Percentiles rank a stretch among this genome's conserved stretches.
Conservation (phyloP, 2,888 invertebrate species). For the Harpagoxenus sublaevis region DNA sequence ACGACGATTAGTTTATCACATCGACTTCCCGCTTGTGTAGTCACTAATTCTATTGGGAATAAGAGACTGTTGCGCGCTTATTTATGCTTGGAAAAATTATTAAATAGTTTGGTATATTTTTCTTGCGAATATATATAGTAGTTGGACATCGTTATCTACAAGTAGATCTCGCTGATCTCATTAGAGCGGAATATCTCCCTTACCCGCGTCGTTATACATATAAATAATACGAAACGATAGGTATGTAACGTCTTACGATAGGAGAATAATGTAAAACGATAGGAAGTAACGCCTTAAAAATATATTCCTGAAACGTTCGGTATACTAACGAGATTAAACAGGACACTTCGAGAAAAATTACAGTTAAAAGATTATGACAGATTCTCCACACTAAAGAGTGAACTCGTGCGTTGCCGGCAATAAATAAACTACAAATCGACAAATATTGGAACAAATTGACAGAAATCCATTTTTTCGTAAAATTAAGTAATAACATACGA, state of each 20-base stretch:
- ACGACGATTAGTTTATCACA: not conserved
- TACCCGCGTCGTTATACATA: not conserved
- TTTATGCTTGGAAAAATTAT: conserved; percentile 40
- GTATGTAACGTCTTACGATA: not conserved
- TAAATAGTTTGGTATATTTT: conserved; percentile 48
- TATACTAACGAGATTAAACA: conserved; percentile 40
- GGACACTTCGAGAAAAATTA: conserved; percentile 66
- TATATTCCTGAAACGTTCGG: not conserved
- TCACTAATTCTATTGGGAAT: conserved; percentile 18
- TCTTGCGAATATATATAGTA: conserved; percentile 32
- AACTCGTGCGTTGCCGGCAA: conserved; percentile 10
- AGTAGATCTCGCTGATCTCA: conserved; percentile 9
- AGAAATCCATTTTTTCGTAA: not conserved
- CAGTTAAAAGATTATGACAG: conserved; percentile 63
- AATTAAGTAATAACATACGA: conserved; percentile 6
- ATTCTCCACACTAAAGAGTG: conserved; percentile 5
- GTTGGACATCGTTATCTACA: conserved; percentile 9
- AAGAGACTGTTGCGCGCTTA: conserved; percentile 29
- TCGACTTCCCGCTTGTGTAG: not conserved
- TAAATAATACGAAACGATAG: conserved; percentile 22
- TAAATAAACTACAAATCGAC: not conserved
- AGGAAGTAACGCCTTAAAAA: conserved; percentile 25
- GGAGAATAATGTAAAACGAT: not conserved
- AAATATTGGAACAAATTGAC: not conserved
- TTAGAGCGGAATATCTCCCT: conserved; percentile 9